Evolutionary conservation across 2,888 invertebrate species (phyloP), one percentile per base, ranked within the genome.

Genomic region (Marasmarcha lunaedactyla): DNA sequence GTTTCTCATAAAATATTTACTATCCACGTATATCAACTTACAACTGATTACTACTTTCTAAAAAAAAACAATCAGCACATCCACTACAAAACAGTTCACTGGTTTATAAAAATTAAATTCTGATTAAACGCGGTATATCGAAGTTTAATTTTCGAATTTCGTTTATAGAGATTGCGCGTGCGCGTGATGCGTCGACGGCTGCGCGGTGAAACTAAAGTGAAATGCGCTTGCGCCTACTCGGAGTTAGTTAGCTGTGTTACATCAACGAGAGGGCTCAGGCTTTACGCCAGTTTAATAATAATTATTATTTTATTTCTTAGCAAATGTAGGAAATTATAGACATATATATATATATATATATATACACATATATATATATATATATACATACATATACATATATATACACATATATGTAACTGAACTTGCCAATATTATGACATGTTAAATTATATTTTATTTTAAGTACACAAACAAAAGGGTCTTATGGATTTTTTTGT

Each of bases 141-240:
- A 30, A 30, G 11, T 11, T 30, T 30, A 10, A 3, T 3, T 9
- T 30, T 30, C 11, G 30, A 30, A 30, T n/a, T 30, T 30, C n/a
- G 30, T 14, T 12, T 14, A 34, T 34, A 3, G 2, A 7, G 2
- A 5, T 2, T 71, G 72, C 70, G 77, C 63, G 63, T 61, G 59
- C 58, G 56, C 50, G 77, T 67, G 68, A 20, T 62, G 56, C 50
- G 68, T 63, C 66, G 58, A 47, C 46, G 42, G 42, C 44, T 45
- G 38, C 40, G 26, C 42, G 55, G 78, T 66, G 79, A 78, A 78
- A 81, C 77, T 74, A 62, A 49, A 70, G 74, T 74, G 81, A 78
- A 79, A 78, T 71, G 77, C 68, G 60, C 54, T 63, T 63, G 64
- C 67, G 54, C 57, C 58, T n/a, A n/a, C n/a, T n/a, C n/a, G n/a